Evolutionary conservation across 2,113 vertebrate species (phyloP).

Genomic region (Microcebus ravelobensis): DNA sequence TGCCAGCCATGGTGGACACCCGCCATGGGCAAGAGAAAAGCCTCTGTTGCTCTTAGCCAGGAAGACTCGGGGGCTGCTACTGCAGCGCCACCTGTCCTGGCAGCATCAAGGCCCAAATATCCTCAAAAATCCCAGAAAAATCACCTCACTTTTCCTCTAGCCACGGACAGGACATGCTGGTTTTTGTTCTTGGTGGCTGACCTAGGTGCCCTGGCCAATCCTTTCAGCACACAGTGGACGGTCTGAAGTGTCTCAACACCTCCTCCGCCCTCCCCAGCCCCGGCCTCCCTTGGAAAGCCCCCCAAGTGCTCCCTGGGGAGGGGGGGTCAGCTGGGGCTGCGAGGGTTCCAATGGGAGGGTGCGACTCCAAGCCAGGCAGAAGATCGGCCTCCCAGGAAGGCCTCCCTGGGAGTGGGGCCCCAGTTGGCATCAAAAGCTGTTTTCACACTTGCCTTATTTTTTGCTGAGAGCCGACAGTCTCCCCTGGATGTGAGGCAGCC

Average conservation of each 20-base stretch:
- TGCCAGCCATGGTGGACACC: accelerated
- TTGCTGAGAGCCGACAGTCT: conserved; percentile 31
- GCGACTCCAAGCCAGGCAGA: not conserved
- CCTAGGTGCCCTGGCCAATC: not conserved
- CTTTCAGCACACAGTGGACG: not conserved
- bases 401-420: conserved; percentile 71
- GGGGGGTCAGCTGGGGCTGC: accelerated
- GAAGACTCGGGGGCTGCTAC: not conserved
- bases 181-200: not conserved
- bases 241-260: not conserved
- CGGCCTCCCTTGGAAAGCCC: not conserved
- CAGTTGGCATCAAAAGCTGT: conserved; percentile 78
- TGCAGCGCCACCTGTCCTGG: no score
- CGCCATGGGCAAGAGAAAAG: not conserved
- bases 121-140: not conserved
- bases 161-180: not conserved
- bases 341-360: not conserved
- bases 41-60: no score
- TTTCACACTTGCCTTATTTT: conserved; percentile 84
- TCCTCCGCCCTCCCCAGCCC: not conserved
- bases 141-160: not conserved
- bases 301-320: not conserved
- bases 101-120: no score
- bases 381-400: not conserved
- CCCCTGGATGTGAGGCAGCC: conserved; percentile 72